phyloP scores from a whole-genome alignment of 2,113 vertebrate species.

The Pimephales promelas region DNA sequence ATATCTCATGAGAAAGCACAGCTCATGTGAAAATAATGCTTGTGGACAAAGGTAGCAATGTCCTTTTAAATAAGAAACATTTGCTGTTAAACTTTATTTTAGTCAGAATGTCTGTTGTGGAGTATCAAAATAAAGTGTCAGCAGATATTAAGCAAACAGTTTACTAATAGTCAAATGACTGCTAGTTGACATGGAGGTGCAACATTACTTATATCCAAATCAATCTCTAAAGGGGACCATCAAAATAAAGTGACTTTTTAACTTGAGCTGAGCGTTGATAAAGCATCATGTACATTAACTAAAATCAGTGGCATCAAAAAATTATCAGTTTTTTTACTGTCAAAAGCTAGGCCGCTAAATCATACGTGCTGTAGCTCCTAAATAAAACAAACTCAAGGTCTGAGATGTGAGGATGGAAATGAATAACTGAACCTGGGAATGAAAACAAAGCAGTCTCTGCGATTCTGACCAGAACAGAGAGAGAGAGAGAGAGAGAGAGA shows the following conservation, averaged over 20 bases:
- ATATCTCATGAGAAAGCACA: slow-evolving; percentile 23
- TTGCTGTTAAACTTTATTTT: too few relatives aligned
- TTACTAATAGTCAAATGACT: too few relatives aligned
- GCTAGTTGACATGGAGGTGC: too few relatives aligned
- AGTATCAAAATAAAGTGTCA: too few relatives aligned
- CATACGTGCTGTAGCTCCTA: slow-evolving; percentile 1
- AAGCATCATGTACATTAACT: not conserved
- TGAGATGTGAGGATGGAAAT: slow-evolving; percentile 44
- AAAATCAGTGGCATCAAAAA: not conserved
- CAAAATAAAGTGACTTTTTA: not conserved
- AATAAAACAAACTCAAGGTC: slow-evolving; percentile 35
- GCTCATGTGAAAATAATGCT: slow-evolving; percentile 17
- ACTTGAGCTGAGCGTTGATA: not conserved
- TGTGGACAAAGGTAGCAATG: not conserved
- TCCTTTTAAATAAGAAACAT: not conserved
- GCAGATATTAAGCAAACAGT: too few relatives aligned
- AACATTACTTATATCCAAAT: too few relatives aligned
- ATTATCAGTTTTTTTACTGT: not conserved
- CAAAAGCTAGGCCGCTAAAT: slow-evolving; percentile 11
- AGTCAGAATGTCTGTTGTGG: too few relatives aligned
- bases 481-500: slow-evolving; percentile 6
- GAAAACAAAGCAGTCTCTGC: slow-evolving; percentile 27
- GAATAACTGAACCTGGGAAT: slow-evolving; percentile 35
- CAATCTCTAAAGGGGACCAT: too few relatives aligned
- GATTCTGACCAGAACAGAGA: not conserved